Conservation (phyloP, 2,888 invertebrate species). For the Rhamphomyia laevipes region DNA sequence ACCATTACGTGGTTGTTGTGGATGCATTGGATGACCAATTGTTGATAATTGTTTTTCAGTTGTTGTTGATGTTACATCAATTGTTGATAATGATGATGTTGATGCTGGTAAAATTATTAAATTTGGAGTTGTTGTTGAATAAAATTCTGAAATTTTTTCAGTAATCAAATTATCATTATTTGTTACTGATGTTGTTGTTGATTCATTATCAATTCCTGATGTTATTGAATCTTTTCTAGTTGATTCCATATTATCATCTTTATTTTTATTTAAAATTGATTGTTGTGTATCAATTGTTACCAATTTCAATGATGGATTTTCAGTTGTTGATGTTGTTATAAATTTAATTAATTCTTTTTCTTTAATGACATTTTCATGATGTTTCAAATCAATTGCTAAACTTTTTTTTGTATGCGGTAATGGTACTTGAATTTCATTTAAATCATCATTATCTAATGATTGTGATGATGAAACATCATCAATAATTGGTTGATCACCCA, state of each 20-base stretch:
- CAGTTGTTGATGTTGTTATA: constrained; percentile 13
- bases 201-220: constrained; percentile 8
- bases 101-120: background rate
- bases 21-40: constrained; percentile 33
- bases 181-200: constrained; percentile 5
- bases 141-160: constrained; percentile 7
- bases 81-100: background rate
- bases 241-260: background rate
- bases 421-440: constrained; percentile 31
- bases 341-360: constrained; percentile 8
- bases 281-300: background rate
- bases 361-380: constrained; percentile 12
- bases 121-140: constrained; percentile 3
- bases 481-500: constrained; percentile 31
- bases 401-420: constrained; percentile 34
- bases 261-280: background rate
- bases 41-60: constrained; percentile 11
- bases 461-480: background rate
- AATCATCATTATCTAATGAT: constrained; percentile 12
- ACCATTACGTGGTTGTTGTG: constrained; percentile 24
- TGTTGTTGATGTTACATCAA: background rate
- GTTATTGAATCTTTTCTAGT: background rate
- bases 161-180: background rate
- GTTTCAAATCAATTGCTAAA: constrained; percentile 25
- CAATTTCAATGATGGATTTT: no score